Evolutionary conservation across 2,797 vertebrate genomes (phyloP).

Genomic region (Gymnothorax javanicus): DNA sequence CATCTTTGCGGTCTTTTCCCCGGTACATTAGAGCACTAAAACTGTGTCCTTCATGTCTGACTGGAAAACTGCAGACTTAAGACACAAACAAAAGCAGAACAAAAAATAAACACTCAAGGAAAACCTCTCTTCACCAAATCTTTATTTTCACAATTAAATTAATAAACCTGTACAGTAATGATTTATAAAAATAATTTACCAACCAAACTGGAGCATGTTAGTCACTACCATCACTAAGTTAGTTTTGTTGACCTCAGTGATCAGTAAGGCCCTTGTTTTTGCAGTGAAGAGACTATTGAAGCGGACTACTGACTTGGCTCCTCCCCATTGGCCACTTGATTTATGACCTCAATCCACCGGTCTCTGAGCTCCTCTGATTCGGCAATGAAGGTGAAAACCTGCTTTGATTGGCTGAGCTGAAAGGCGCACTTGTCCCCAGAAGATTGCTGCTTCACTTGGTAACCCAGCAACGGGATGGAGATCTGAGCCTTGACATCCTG

Average conservation of each 20-base stretch:
- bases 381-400: slow-evolving; percentile 63
- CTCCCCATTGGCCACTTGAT: slow-evolving; percentile 44
- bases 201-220: not conserved
- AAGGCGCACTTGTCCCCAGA: slow-evolving; percentile 59
- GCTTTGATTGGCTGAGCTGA: slow-evolving; percentile 68
- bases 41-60: not conserved
- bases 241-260: not conserved
- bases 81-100: not conserved
- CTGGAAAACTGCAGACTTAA: not conserved
- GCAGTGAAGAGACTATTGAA: not conserved
- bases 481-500: slow-evolving; percentile 70
- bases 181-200: not conserved
- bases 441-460: slow-evolving; percentile 55
- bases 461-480: slow-evolving; percentile 74
- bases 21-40: not conserved
- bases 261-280: not conserved
- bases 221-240: not conserved
- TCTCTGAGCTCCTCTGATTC: slow-evolving; percentile 64
- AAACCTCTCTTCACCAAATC: not conserved
- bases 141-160: slow-evolving; percentile 16
- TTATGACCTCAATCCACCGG: slow-evolving; percentile 65
- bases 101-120: not conserved
- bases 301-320: fast-evolving
- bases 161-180: not conserved
- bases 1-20: no score